Base-by-base conservation (phyloP, 64 coral and sea anemone genomes). In the Montipora sp. region DNA sequence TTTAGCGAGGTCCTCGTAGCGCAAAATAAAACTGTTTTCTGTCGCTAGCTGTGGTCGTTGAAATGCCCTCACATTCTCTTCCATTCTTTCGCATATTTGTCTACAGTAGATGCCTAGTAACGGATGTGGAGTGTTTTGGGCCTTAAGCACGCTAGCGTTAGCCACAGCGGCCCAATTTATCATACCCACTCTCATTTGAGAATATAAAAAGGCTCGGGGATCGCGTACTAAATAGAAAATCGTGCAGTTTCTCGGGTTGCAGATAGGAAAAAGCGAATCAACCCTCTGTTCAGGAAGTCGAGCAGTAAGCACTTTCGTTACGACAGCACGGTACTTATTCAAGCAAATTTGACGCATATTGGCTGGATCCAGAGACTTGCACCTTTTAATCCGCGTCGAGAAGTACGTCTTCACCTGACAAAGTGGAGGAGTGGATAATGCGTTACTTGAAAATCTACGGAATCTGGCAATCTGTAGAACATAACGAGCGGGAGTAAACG, bases 371-470 rank as follows among this genome's bases (percentile, higher is more conserved):
- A 83, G 59, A 11, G 2, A 0, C 3, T 5, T 0, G 16, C 80
- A 83, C 22, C 47, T 65, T 2, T 65, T 66, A 66, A 12, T 15
- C 16, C 24, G 58, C 59, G 80, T 66, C 14, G 5, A 8, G 14
- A 66, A 4, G 4, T 19, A 6, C 3, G 80, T 83, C 59, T 83
- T 83, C 12, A 47, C 36, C 36, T 2, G 3, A 36, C 80, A 83
- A 15, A 83, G 27, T 48, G 80, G 80, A 5, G 80, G 80, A 8
- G 80, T 47, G 13, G 80, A 83, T 5, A 83, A 19, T 3, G 80
- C 80, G 27, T 48, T 83, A 8, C 80, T 83, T 6, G 80, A 83
- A 13, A 83, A 83, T 60, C 80, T 65, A 46, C 80, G 80, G 14
- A 83, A 83, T 47, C 5, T 47, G 16, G 59, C 58, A 8, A 83